These are phyloP conservation scores for Aspidapion aeneum DNA, from an alignment of 2,888 invertebrate genomes.

Conservation along the genomic window DNA sequence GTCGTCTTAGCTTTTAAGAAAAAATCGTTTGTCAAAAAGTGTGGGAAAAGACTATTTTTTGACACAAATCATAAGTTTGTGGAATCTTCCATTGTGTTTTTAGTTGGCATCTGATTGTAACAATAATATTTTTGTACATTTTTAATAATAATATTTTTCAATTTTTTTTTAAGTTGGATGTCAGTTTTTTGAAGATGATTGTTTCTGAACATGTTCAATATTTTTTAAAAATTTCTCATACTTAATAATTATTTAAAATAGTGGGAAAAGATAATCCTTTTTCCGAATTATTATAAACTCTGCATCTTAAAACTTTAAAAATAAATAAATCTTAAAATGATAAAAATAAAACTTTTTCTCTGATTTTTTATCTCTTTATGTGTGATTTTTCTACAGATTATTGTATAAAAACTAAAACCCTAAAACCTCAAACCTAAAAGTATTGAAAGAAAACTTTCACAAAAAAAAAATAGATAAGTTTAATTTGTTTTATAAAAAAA, in stretches of 20 bases:
- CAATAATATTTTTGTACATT: slow-evolving; percentile 20
- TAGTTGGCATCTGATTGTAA: slow-evolving; percentile 18
- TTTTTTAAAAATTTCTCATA: not conserved
- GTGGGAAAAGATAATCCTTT: not conserved
- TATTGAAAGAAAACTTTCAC: not conserved
- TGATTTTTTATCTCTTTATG: not conserved
- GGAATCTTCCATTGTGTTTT: slow-evolving; percentile 12
- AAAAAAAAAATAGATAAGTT: not conserved
- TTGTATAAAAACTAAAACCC: not conserved
- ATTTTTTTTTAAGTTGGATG: not conserved
- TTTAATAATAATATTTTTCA: slow-evolving; percentile 15
- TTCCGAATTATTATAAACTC: not conserved
- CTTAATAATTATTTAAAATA: not conserved
- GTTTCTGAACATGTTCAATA: not conserved
- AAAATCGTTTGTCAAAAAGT: slow-evolving; percentile 20
- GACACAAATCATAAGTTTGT: not conserved
- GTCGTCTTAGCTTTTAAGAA: slow-evolving; percentile 2
- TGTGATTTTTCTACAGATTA: not conserved
- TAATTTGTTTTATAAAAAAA: not conserved
- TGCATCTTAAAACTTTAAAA: not conserved
- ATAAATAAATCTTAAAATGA: too few relatives aligned
- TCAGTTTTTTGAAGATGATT: too few relatives aligned
- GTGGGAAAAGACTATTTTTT: slow-evolving; percentile 13
- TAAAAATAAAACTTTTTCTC: not conserved
- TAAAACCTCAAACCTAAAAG: not conserved